phyloP scores from a whole-genome alignment of 2,113 vertebrate genomes.

The Psittacula cyanocephala region DNA sequence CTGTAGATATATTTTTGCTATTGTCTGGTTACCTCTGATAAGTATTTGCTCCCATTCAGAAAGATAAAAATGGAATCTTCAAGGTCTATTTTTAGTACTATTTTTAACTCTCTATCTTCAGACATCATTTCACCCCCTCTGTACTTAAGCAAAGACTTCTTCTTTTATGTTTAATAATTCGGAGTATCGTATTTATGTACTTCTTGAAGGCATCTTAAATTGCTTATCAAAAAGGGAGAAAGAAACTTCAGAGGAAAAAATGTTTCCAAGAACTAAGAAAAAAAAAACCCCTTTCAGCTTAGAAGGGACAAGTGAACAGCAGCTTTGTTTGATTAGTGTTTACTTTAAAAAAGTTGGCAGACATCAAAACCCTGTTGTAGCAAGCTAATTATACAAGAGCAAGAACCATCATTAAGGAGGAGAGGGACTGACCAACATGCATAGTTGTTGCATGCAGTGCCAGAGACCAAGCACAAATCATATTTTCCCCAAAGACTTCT shows the following conservation, averaged over 20 bases:
- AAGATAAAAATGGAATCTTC: neutral
- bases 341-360: conserved; percentile 29
- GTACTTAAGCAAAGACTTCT: neutral
- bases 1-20: neutral
- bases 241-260: neutral
- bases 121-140: neutral
- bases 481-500: neutral
- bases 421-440: neutral
- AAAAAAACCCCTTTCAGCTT: neutral
- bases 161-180: conserved; percentile 51
- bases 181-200: conserved; percentile 1
- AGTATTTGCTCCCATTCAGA: neutral
- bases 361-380: neutral
- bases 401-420: neutral
- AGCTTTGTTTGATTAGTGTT: conserved; percentile 41
- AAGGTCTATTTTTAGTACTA: neutral
- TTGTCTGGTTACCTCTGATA: neutral
- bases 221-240: neutral
- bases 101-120: conserved; percentile 17
- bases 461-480: neutral
- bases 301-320: neutral
- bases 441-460: neutral
- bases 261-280: neutral
- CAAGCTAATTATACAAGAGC: neutral
- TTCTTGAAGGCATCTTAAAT: conserved; percentile 29